Evolutionary conservation across 2,888 invertebrate genomes (phyloP).

Genomic region (Abrostola tripartita): DNA sequence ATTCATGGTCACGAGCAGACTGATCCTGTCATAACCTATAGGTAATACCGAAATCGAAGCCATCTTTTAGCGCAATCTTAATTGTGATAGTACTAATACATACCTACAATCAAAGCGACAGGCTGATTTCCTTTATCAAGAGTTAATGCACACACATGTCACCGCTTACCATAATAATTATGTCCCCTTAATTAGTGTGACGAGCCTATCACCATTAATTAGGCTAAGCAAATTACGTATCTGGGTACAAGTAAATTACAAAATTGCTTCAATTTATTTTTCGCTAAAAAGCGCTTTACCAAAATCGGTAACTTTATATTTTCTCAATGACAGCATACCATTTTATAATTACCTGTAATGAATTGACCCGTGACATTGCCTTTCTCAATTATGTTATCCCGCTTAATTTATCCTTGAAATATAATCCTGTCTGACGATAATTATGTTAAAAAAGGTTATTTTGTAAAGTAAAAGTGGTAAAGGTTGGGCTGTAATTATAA

Average conservation of each 20-base stretch:
- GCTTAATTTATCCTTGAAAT: slow-evolving; percentile 28
- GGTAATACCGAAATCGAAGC: too few species aligned
- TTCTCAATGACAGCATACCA: slow-evolving; percentile 26
- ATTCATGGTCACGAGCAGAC: too few species aligned
- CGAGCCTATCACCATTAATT: too few species aligned
- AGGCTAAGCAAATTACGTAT: too few species aligned
- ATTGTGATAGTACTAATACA: too few species aligned
- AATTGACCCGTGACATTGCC: slow-evolving; percentile 21
- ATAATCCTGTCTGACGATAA: slow-evolving; percentile 22
- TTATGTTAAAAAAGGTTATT: slow-evolving; percentile 9
- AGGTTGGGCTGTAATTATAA: neutral
- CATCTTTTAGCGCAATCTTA: too few species aligned
- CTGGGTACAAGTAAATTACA: neutral
- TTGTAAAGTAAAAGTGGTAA: neutral
- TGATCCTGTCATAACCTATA: too few species aligned
- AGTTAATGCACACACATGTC: too few species aligned
- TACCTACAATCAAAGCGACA: too few species aligned
- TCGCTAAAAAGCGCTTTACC: neutral
- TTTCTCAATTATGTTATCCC: slow-evolving; percentile 28
- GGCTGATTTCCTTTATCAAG: too few species aligned
- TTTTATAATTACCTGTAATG: slow-evolving; percentile 34
- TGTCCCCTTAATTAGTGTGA: too few species aligned
- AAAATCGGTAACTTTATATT: slow-evolving; percentile 24
- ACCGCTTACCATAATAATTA: too few species aligned
- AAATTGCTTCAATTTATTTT: slow-evolving; percentile 1